These are phyloP conservation scores for Sapayoa aenigma DNA, from an alignment of 2,113 vertebrate genomes.

Conservation along the genomic window DNA sequence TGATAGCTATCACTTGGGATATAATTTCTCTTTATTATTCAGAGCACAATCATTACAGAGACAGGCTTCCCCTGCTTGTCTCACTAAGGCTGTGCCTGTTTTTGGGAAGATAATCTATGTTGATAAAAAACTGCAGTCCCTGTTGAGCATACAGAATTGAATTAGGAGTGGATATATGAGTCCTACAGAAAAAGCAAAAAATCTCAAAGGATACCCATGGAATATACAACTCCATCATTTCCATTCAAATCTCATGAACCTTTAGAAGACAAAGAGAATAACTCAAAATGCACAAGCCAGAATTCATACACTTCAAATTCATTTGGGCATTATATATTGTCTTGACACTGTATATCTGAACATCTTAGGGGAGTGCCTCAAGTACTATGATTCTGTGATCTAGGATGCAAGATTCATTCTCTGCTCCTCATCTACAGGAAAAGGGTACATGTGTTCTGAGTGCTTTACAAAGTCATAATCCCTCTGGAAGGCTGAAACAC, in stretches of 20 bases:
- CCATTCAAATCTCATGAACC: neutral
- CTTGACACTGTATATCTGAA: neutral
- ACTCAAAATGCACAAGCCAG: neutral
- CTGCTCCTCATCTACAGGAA: neutral
- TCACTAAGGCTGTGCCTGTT: constrained; percentile 20
- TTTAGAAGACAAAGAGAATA: neutral
- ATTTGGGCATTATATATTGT: neutral
- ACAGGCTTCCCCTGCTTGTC: constrained; percentile 51
- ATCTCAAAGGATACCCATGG: constrained; percentile 3
- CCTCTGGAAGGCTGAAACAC: neutral
- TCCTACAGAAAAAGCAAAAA: neutral
- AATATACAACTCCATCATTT: constrained; percentile 9
- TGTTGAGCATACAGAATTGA: constrained; percentile 3
- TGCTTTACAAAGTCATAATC: neutral
- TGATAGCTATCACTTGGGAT: constrained; percentile 45
- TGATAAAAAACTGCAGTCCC: constrained; percentile 39
- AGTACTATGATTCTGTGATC: neutral
- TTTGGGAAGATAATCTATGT: constrained; percentile 40
- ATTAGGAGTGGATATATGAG: neutral
- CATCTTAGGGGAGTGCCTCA: accelerated
- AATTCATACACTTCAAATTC: neutral
- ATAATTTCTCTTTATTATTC: constrained; percentile 38
- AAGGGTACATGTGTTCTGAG: accelerated
- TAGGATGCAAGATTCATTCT: neutral
- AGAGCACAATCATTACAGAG: constrained; percentile 20